These are phyloP conservation scores for Erebia aethiops DNA, from an alignment of 2,888 invertebrate species.

Conservation along the genomic window DNA sequence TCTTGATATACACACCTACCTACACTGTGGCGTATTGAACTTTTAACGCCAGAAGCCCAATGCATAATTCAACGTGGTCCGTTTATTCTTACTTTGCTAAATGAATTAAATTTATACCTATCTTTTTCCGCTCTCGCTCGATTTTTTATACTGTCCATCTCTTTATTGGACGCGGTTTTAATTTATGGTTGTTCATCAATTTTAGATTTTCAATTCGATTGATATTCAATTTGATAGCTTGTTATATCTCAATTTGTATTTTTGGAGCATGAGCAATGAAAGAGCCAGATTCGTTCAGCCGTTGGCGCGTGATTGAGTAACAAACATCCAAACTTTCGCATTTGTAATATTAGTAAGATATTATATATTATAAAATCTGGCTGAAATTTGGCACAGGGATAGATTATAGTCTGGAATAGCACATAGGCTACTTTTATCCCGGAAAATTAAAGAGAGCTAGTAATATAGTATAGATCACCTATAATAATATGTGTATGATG, in stretches of 20 bases:
- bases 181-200: slow-evolving; percentile 17
- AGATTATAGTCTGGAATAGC: no score
- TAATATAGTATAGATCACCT: no score
- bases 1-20: not conserved
- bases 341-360: no score
- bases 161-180: slow-evolving; percentile 28
- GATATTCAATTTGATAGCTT: not conserved
- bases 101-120: slow-evolving; percentile 52
- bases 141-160: slow-evolving; percentile 33
- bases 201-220: not conserved
- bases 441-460: no score
- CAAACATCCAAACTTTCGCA: no score
- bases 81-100: slow-evolving; percentile 50
- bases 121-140: slow-evolving; percentile 36
- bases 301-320: no score
- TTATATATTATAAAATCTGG: no score
- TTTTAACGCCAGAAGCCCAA: slow-evolving; percentile 31
- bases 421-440: no score
- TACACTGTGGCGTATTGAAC: slow-evolving; percentile 18
- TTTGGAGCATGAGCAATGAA: not conserved
- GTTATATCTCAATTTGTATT: slow-evolving; percentile 5
- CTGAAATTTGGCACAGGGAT: no score
- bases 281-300: no score
- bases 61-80: slow-evolving; percentile 50
- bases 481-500: no score